A percentile compares a stretch with the other conserved stretches of the same genome.
phyloP scores from a whole-genome alignment of 2,113 vertebrate genomes.

The Leuciscus idus region DNA sequence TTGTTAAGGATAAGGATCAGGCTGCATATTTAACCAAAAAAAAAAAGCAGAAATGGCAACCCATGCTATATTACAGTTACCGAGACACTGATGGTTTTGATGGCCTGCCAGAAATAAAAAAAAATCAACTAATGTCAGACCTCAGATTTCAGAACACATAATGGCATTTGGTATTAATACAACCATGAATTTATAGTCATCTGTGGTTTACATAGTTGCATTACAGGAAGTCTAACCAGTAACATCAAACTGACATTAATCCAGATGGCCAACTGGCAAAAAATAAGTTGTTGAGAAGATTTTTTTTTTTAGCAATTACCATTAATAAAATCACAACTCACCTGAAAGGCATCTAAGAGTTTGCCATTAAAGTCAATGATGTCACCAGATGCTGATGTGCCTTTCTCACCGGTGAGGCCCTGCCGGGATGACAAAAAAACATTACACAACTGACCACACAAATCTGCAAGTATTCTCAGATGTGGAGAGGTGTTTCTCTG shows the following conservation, averaged over 20 bases:
- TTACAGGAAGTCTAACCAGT: background rate
- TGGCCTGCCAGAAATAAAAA: conserved; percentile 73
- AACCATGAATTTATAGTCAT: conserved; percentile 20
- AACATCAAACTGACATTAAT: background rate
- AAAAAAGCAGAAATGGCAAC: conserved; percentile 55
- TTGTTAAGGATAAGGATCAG: background rate
- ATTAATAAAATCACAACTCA: conserved; percentile 59
- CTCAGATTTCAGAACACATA: conserved; percentile 20
- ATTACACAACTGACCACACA: background rate
- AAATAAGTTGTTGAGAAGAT: background rate
- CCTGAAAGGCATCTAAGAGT: conserved; percentile 90
- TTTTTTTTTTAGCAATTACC: background rate
- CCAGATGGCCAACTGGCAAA: background rate
- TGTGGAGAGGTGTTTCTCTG: background rate
- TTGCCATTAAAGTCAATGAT: conserved; percentile 90
- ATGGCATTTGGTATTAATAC: conserved; percentile 15
- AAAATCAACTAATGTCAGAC: conserved; percentile 51
- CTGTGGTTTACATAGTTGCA: background rate
- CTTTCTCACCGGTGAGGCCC: conserved; percentile 87
- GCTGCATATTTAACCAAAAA: background rate
- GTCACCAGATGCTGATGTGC: conserved; percentile 82
- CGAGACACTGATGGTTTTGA: conserved; percentile 80
- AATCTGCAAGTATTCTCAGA: background rate
- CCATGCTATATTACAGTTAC: conserved; percentile 74
- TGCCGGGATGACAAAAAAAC: conserved; percentile 58